phyloP scores from a whole-genome alignment of 2,888 invertebrate genomes.

The Lordiphosa fenestrarum region DNA sequence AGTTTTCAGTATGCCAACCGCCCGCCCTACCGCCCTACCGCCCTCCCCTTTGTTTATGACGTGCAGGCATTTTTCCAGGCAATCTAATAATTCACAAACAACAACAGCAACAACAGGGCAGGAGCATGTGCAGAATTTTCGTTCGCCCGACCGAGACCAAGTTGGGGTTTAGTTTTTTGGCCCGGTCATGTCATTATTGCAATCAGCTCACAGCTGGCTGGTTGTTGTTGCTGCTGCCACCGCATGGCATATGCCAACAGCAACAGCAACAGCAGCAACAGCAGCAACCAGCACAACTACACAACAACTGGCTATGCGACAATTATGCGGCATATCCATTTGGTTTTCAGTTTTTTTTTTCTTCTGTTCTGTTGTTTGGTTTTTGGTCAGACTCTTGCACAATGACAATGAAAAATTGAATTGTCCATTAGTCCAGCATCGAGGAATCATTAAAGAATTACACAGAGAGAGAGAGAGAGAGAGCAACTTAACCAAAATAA shows the following conservation, averaged over 20 bases:
- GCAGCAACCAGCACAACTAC: too few relatives aligned
- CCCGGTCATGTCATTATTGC: conserved; percentile 39
- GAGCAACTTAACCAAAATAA: too few relatives aligned
- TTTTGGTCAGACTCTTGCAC: not conserved
- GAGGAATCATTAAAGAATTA: too few relatives aligned
- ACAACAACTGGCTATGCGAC: conserved; percentile 17
- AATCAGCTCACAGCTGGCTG: conserved; percentile 21
- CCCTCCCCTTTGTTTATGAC: conserved; percentile 29
- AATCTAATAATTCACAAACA: conserved; percentile 63
- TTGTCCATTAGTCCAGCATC: too few relatives aligned
- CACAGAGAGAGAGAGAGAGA: too few relatives aligned
- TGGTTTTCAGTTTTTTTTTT: not conserved
- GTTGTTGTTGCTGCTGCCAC: conserved; percentile 30
- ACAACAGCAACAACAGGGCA: conserved; percentile 21
- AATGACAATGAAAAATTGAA: too few relatives aligned
- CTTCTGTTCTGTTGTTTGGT: not conserved
- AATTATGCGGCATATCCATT: conserved; percentile 28
- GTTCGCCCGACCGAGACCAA: too few relatives aligned
- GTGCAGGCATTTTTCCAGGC: conserved; percentile 53
- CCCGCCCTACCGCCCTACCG: too few relatives aligned
- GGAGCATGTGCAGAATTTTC: too few relatives aligned
- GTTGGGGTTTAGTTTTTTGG: conserved; percentile 10
- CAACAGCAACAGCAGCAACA: conserved; percentile 1
- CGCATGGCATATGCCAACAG: conserved; percentile 36
- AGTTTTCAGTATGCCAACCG: conserved; percentile 15